Conservation (phyloP, 1,140 invertebrate species). For the Micrasema minimum region DNA sequence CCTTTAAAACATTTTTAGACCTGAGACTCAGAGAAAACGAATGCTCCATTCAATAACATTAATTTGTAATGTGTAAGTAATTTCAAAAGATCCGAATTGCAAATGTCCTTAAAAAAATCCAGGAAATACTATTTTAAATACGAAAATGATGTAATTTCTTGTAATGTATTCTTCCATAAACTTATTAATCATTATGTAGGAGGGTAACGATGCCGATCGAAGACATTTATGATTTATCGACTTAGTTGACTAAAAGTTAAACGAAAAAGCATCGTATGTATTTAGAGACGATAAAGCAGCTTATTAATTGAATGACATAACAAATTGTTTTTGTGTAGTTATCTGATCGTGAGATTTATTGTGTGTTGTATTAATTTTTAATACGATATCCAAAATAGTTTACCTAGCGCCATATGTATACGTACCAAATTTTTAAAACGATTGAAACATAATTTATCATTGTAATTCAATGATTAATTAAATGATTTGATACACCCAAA, state of each 20-base stretch:
- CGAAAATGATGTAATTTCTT: neutral
- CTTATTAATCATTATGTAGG: neutral
- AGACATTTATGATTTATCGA: constrained; percentile 14
- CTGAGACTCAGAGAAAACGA: too few species aligned
- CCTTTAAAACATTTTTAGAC: too few species aligned
- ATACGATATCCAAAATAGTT: constrained; percentile 15
- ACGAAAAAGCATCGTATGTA: constrained; percentile 1
- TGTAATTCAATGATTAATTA: too few species aligned
- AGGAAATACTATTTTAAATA: too few species aligned
- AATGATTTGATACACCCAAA: too few species aligned
- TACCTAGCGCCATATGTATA: neutral
- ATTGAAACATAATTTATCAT: neutral
- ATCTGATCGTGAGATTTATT: constrained; percentile 15
- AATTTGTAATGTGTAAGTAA: too few species aligned
- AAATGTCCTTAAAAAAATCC: too few species aligned
- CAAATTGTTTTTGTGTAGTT: constrained; percentile 14
- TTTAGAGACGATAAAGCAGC: constrained; percentile 14
- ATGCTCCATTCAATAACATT: too few species aligned
- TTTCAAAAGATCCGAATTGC: too few species aligned
- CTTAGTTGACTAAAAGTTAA: neutral
- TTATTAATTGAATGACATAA: constrained; percentile 32
- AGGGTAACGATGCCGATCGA: neutral
- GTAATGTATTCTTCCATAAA: neutral
- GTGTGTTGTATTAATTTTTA: constrained; percentile 21
- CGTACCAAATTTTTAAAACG: neutral